phyloP scores from a whole-genome alignment of 2,113 vertebrate species.

The Collichthys lucidus region DNA sequence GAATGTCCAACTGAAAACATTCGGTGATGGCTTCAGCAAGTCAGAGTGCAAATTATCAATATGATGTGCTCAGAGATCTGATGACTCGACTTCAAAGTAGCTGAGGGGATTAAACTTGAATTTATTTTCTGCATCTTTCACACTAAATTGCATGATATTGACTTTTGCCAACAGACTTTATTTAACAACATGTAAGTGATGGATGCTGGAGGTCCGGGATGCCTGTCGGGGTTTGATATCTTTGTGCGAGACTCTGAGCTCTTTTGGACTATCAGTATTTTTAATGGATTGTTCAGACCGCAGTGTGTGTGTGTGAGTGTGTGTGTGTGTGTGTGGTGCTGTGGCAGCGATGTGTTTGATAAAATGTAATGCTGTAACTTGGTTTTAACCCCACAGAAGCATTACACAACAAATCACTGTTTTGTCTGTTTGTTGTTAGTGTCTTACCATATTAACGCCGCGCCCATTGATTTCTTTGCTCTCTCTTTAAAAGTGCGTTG shows the following conservation, averaged over 20 bases:
- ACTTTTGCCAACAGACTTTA: constrained; percentile 31
- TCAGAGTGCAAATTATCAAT: background rate
- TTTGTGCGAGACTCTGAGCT: constrained; percentile 5
- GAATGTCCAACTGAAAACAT: background rate
- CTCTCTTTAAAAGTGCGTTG: constrained; percentile 34
- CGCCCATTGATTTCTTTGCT: constrained; percentile 40
- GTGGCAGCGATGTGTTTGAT: constrained; percentile 13
- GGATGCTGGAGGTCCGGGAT: constrained; percentile 31
- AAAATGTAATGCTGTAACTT: constrained; percentile 35
- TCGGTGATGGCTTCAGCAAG: background rate
- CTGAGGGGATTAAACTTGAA: constrained; percentile 18
- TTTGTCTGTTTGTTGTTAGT: constrained; percentile 59
- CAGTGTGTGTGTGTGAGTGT: constrained; percentile 27
- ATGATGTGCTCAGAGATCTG: constrained; percentile 12
- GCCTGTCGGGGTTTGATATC: constrained; percentile 36
- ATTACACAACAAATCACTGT: constrained; percentile 55
- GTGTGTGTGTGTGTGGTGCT: constrained; percentile 5
- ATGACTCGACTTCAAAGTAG: constrained; percentile 1
- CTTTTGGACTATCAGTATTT: constrained; percentile 29
- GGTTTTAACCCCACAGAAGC: constrained; percentile 30
- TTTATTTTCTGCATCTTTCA: constrained; percentile 46
- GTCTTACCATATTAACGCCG: constrained; percentile 41
- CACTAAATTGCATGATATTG: constrained; percentile 37
- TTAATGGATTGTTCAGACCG: constrained; percentile 27
- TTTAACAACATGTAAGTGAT: constrained; percentile 35